These are phyloP conservation scores for Glyptemys insculpta DNA, from an alignment of 2,797 vertebrate genomes.

Conservation along the genomic window DNA sequence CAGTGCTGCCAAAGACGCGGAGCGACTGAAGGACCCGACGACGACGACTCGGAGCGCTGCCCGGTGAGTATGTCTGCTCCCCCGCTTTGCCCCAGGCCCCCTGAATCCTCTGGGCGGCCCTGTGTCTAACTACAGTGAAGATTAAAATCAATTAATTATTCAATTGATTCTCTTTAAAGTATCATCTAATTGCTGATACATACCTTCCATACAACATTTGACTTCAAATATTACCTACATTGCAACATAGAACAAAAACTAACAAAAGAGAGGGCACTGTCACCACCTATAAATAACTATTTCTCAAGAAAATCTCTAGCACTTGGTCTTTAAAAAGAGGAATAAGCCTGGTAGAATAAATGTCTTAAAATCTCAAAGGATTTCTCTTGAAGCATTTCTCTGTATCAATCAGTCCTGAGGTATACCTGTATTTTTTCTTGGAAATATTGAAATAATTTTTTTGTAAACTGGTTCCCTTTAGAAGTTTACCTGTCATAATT, in stretches of 20 bases:
- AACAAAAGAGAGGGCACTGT: background rate
- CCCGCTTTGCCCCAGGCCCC: no score
- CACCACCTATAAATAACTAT: background rate
- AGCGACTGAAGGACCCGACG: no score
- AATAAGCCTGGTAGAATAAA: background rate
- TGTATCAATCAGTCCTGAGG: background rate
- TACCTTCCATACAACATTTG: background rate
- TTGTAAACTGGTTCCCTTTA: no score
- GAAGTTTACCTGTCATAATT: background rate
- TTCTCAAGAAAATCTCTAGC: background rate
- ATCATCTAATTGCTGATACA: background rate
- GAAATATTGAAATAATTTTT: no score
- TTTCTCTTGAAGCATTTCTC: background rate
- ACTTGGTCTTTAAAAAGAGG: background rate
- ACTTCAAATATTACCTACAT: background rate
- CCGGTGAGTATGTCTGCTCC: no score
- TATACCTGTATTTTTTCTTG: background rate
- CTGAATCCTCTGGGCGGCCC: no score
- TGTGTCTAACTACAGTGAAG: no score
- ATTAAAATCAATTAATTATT: no score
- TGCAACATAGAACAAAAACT: background rate
- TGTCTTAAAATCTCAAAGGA: background rate
- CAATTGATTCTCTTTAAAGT: no score
- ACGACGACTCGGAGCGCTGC: no score
- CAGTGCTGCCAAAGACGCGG: no score